Percentiles rank a stretch among this genome's conserved stretches.
Conservation (phyloP, 2,797 vertebrate genomes). For the Lepus oiostolus region DNA sequence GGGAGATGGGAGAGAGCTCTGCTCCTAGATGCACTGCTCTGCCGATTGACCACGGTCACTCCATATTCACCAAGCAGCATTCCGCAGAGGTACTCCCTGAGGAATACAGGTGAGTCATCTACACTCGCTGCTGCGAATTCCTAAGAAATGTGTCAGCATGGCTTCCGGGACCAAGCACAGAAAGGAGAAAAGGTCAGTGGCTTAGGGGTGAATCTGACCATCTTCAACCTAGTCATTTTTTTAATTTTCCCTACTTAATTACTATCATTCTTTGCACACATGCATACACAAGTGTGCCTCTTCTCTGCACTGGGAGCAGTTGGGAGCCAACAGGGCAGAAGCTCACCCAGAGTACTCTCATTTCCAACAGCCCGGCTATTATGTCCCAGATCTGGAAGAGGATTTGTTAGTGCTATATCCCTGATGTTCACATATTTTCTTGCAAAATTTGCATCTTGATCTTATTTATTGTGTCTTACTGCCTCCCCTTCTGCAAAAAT, state of each 20-base stretch:
- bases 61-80: background rate
- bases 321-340: background rate
- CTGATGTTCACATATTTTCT: background rate
- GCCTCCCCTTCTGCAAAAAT: background rate
- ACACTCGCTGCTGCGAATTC: background rate
- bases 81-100: background rate
- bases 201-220: background rate
- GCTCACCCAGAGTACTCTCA: background rate
- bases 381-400: background rate
- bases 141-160: constrained; percentile 5
- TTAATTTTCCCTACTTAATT: too few species aligned
- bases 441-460: constrained; percentile 34
- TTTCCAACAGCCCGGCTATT: background rate
- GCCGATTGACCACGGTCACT: background rate
- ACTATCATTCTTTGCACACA: too few species aligned
- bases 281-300: background rate
- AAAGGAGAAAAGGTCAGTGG: background rate
- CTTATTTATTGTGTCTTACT: background rate
- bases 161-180: background rate
- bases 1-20: background rate
- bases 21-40: background rate
- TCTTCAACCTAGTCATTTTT: background rate
- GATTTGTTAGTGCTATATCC: background rate
- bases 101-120: background rate
- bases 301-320: fast-evolving